Evolutionary conservation across 2,113 vertebrate species (phyloP).

Genomic region (Grantiella picta): DNA sequence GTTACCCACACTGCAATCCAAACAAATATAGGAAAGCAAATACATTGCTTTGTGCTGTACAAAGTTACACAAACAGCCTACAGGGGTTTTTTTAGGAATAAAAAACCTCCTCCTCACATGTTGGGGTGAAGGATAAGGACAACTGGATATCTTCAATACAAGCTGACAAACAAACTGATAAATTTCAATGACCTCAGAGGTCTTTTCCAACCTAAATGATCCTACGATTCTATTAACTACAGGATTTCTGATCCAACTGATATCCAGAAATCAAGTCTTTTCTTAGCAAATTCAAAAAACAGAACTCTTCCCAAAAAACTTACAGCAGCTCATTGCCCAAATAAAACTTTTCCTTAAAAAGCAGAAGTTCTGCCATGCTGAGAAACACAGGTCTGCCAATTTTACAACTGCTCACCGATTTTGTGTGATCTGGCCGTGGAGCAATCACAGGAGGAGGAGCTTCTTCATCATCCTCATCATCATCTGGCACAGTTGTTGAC

Average conservation of each 20-base stretch:
- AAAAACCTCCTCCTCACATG: not conserved
- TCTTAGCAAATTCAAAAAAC: not conserved
- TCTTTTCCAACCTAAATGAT: not conserved
- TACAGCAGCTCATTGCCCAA: not conserved
- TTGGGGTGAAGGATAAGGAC: not conserved
- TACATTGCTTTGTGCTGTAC: no score
- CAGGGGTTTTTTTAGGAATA: not conserved
- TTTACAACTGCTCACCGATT: slow-evolving; percentile 81
- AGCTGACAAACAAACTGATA: not conserved
- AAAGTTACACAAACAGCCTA: not conserved
- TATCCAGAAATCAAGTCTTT: not conserved
- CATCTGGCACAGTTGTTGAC: slow-evolving; percentile 80
- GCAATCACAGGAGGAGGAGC: slow-evolving; percentile 89
- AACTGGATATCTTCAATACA: not conserved
- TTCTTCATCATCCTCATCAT: slow-evolving; percentile 91
- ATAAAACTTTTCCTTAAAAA: not conserved
- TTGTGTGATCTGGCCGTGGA: slow-evolving; percentile 94
- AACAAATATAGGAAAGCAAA: not conserved
- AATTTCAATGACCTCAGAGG: not conserved
- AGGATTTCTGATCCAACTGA: not conserved
- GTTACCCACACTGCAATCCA: not conserved
- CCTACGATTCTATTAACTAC: not conserved
- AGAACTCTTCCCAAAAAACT: not conserved
- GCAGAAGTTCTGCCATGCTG: not conserved
- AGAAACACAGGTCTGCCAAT: not conserved